phyloP scores from a whole-genome alignment of 2,113 vertebrate genomes.

The Andinoacara biseriatus region DNA sequence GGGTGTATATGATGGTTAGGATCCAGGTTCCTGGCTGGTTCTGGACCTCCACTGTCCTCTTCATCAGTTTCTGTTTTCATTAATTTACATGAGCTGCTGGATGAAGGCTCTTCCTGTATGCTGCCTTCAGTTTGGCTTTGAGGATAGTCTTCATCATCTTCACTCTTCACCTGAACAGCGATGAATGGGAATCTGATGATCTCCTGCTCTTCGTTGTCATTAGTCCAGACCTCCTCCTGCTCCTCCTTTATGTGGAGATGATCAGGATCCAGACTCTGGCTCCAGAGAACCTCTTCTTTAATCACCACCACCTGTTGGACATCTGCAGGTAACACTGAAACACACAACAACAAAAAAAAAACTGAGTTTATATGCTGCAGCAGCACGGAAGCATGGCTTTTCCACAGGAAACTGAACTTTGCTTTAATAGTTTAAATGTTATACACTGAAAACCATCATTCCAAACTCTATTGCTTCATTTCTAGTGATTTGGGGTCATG shows the following conservation, averaged over 20 bases:
- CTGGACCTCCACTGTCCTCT: neutral
- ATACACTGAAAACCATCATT: neutral
- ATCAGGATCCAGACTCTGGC: neutral
- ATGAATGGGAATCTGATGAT: neutral
- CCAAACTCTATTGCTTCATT: neutral
- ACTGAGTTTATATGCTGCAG: neutral
- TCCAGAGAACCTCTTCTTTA: neutral
- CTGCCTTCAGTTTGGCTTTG: neutral
- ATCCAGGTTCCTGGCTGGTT: neutral
- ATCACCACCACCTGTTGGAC: neutral
- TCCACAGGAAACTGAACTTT: neutral
- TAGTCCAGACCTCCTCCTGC: neutral
- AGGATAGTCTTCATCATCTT: neutral
- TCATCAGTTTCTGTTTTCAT: neutral
- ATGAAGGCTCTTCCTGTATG: no score
- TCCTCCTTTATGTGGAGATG: neutral
- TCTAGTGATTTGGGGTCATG: neutral
- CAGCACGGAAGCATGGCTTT: fast-evolving
- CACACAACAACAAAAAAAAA: neutral
- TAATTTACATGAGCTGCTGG: neutral
- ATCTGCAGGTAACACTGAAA: neutral
- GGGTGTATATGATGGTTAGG: neutral
- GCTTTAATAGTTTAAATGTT: no score
- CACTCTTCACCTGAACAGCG: neutral
- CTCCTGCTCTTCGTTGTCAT: no score